Evolutionary conservation across 35 echinoderm and acorn worm genomes (phyloP), one percentile per base, ranked within the genome.

Genomic region (Chiridota heheva): DNA sequence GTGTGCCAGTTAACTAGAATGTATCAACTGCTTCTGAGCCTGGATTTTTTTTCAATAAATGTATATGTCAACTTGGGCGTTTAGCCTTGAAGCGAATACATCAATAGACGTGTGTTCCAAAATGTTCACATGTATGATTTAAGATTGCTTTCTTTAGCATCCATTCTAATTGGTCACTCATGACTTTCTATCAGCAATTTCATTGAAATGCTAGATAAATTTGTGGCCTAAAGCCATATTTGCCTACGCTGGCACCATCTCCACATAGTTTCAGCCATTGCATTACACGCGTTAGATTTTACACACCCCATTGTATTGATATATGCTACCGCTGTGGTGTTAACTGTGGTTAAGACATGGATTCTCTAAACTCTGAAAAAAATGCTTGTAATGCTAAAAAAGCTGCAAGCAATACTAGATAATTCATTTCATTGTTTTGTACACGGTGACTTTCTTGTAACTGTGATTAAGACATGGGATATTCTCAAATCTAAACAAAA

Each of bases 261-360:
- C 86, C 86, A 88, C 30, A 82, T 82, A 22, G 57, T 49, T 42
- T 73, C 40, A 0, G 86, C 76, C 20, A 78, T 15, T 33, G 31
- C 36, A 88, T 88, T 88, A 24, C 62, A 88, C 26, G 40, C 41
- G 42, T 37, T 22, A 57, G 63, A 70, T 72, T 88, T 88, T 29
- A 79, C 58, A 35, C 86, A 63, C 62, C 86, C 86, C 86, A 89
- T 89, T 32, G 81, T 69, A 33, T 89, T 89, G 1, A 82, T 40
- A 79, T 82, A 89, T 4, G 78, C 26, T 37, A 89, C 69, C 43
- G 87, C 87, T 72, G 77, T 82, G 31, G 58, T 74, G 72, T 86
- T 86, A 67, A 77, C 84, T 31, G 78, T 44, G 16, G 2, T 27
- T 58, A 44, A 41, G 0, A 84, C 44, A 43, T 60, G 82, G 15